These are phyloP conservation scores for Agrotis puta DNA, from an alignment of 2,888 invertebrate genomes.

Conservation along the genomic window DNA sequence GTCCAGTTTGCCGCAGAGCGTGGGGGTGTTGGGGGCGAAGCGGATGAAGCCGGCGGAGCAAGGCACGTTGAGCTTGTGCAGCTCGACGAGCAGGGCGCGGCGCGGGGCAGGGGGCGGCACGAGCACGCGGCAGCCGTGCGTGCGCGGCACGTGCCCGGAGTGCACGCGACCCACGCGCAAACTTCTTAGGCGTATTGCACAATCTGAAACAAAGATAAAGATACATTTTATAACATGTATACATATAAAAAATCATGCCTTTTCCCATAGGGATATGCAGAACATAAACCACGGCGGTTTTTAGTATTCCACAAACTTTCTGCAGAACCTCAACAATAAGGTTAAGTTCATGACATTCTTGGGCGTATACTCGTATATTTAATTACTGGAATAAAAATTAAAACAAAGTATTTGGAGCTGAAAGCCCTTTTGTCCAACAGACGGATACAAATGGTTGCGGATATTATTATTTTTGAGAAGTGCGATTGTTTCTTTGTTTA, in stretches of 20 bases:
- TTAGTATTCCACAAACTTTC: too few species aligned
- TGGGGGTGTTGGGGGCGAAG: slow-evolving; percentile 88
- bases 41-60: slow-evolving; percentile 92
- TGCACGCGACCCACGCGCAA: slow-evolving; percentile 86
- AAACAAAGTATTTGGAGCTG: neutral
- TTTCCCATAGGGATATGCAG: too few species aligned
- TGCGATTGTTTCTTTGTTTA: slow-evolving; percentile 36
- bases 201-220: slow-evolving; percentile 89
- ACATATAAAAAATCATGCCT: too few species aligned
- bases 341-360: too few species aligned
- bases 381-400: neutral
- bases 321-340: too few species aligned
- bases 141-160: slow-evolving; percentile 89
- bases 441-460: slow-evolving; percentile 22
- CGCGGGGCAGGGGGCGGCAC: slow-evolving; percentile 85
- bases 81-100: slow-evolving; percentile 92
- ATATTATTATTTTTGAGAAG: slow-evolving; percentile 22
- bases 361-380: neutral
- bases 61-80: slow-evolving; percentile 93
- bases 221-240: neutral
- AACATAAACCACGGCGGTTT: too few species aligned
- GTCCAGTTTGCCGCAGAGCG: slow-evolving; percentile 93
- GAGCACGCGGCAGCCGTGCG: slow-evolving; percentile 90
- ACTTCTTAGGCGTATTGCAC: slow-evolving; percentile 89
- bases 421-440: slow-evolving; percentile 2